Evolutionary conservation across 2,888 invertebrate genomes (phyloP).

Genomic region (Boloria euphrosyne): DNA sequence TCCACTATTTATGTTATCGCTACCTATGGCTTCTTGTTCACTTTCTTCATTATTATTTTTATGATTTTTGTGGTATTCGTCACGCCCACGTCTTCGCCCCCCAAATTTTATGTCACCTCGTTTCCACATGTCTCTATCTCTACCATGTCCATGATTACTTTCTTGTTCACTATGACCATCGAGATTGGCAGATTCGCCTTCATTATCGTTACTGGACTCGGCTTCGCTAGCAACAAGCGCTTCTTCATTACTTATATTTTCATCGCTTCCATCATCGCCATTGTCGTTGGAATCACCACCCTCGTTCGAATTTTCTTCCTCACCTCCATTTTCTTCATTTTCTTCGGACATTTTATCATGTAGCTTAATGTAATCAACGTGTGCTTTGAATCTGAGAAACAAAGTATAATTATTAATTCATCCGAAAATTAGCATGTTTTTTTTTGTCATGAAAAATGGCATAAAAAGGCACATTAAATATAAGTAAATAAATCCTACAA

Average conservation of each 20-base stretch:
- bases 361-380: constrained; percentile 43
- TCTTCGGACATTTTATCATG: constrained; percentile 20
- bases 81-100: neutral
- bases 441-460: neutral
- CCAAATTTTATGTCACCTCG: constrained; percentile 6
- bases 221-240: neutral
- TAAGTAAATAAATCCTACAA: too few relatives aligned
- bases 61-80: constrained; percentile 6
- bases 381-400: constrained; percentile 44
- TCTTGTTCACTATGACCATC: constrained; percentile 4
- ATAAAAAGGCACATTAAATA: too few relatives aligned
- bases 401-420: neutral
- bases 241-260: neutral
- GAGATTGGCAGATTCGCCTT: neutral
- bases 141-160: neutral
- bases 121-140: constrained; percentile 1
- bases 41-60: constrained; percentile 15
- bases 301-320: constrained; percentile 20
- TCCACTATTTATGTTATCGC: constrained; percentile 15
- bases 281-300: constrained; percentile 9
- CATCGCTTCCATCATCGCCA: constrained; percentile 11
- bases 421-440: constrained; percentile 1
- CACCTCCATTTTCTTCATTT: constrained; percentile 22
- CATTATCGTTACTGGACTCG: neutral
- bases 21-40: neutral